These are phyloP conservation scores for Hucho hucho DNA, from an alignment of 2,113 vertebrate species.

Conservation along the genomic window DNA sequence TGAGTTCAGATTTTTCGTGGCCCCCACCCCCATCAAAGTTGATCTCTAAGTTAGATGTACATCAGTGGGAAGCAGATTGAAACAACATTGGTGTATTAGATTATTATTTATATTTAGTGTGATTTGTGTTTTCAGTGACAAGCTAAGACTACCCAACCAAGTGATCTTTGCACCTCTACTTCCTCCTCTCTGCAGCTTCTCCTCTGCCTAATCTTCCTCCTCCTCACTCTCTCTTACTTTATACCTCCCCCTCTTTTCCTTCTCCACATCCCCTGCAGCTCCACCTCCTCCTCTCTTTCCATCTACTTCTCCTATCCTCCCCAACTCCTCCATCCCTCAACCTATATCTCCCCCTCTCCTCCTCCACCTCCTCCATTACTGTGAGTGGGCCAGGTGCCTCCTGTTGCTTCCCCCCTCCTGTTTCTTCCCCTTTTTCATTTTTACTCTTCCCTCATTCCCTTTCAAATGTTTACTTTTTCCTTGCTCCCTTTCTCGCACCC, in stretches of 20 bases:
- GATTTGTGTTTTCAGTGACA: neutral
- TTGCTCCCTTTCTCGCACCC: slow-evolving; percentile 20
- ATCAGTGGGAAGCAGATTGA: slow-evolving; percentile 56
- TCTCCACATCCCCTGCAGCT: slow-evolving; percentile 27
- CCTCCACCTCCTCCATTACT: slow-evolving; percentile 43
- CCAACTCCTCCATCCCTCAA: slow-evolving; percentile 21
- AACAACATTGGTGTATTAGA: slow-evolving; percentile 62
- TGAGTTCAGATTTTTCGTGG: too few species aligned
- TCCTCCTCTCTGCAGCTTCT: slow-evolving; percentile 10
- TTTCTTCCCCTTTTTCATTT: slow-evolving; percentile 68
- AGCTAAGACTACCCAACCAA: slow-evolving; percentile 28
- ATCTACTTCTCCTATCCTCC: slow-evolving; percentile 1
- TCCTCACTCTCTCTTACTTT: slow-evolving; percentile 34
- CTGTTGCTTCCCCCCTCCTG: slow-evolving; percentile 75
- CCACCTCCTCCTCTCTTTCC: slow-evolving; percentile 23
- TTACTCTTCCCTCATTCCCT: slow-evolving; percentile 39
- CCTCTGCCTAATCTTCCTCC: slow-evolving; percentile 29
- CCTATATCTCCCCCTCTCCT: slow-evolving; percentile 6
- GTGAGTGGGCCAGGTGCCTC: slow-evolving; percentile 79
- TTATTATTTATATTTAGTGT: slow-evolving; percentile 64
- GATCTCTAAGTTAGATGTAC: too few species aligned
- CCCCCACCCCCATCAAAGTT: too few species aligned
- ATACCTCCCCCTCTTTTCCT: neutral
- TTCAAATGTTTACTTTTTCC: slow-evolving; percentile 20
- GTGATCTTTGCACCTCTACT: slow-evolving; percentile 25